These are phyloP conservation scores for Scylla paramamosain DNA, from an alignment of 1,140 invertebrate genomes.

Conservation along the genomic window DNA sequence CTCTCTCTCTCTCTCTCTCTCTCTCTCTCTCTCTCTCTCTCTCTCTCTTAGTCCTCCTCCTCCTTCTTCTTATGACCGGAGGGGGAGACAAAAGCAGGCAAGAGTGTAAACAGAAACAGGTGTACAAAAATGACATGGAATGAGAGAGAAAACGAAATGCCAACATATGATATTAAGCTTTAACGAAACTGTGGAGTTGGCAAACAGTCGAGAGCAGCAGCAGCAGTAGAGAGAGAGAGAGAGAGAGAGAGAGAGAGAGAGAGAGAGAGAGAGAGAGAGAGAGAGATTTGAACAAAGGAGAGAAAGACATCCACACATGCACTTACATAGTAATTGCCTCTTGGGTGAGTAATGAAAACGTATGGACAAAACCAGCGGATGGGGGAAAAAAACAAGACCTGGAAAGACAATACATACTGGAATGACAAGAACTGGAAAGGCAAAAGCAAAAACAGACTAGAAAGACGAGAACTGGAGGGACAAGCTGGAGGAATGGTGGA, in stretches of 20 bases:
- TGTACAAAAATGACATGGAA: not conserved
- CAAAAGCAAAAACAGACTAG: no score
- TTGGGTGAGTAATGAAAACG: no score
- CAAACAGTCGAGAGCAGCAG: not conserved
- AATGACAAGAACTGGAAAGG: no score
- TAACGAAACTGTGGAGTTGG: not conserved
- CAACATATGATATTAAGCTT: not conserved
- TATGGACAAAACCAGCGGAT: no score
- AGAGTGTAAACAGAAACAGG: not conserved
- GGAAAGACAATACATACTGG: no score
- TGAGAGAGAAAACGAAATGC: not conserved
- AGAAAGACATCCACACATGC: not conserved
- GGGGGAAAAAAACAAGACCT: no score
- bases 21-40: not conserved
- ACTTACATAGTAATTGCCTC: no score
- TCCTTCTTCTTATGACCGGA: not conserved
- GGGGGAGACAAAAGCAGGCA: not conserved
- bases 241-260: slow-evolving; percentile 16
- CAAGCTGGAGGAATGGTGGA: no score
- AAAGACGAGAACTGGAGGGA: no score
- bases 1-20: not conserved
- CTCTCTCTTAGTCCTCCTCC: not conserved
- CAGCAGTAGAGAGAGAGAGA: not conserved
- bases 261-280: slow-evolving; percentile 20
- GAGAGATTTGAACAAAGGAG: not conserved